phyloP scores from a whole-genome alignment of 2,888 invertebrate genomes.

The Choreutis nemorana region DNA sequence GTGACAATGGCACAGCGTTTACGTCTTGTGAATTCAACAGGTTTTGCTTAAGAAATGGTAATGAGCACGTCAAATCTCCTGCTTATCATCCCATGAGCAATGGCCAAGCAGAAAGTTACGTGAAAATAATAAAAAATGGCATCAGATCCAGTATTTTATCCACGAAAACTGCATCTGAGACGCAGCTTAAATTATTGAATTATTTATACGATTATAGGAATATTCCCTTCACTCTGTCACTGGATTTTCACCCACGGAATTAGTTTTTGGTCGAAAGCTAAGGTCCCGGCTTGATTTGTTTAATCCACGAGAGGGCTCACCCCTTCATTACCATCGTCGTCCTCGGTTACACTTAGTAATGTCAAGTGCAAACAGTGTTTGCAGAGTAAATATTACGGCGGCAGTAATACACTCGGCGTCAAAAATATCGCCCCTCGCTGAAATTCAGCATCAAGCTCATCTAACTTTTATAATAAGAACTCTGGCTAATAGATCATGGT shows the following conservation, averaged over 20 bases:
- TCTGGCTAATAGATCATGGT: no score
- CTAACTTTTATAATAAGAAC: no score
- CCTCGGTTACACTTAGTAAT: background rate
- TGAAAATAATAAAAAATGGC: constrained; percentile 13
- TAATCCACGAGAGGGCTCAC: background rate
- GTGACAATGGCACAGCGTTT: constrained; percentile 12
- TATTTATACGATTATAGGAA: constrained; percentile 11
- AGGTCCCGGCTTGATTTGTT: constrained; percentile 2
- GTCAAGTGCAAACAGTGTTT: background rate
- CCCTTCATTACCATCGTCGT: background rate
- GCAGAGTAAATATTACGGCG: constrained; percentile 1
- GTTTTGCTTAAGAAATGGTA: constrained; percentile 11
- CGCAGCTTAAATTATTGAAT: constrained; percentile 7
- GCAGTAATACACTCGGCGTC: no score
- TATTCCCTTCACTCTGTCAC: constrained; percentile 9
- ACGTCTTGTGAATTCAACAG: constrained; percentile 8
- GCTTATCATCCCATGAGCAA: constrained; percentile 12
- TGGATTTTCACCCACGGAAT: constrained; percentile 5
- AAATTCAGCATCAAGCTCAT: no score
- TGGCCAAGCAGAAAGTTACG: constrained; percentile 12
- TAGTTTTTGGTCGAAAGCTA: constrained; percentile 4
- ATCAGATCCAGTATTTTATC: constrained; percentile 9
- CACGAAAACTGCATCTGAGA: constrained; percentile 2
- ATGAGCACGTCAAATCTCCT: constrained; percentile 10
- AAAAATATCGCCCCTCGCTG: no score